Base-by-base conservation (phyloP, 1,140 invertebrate species). In the Drosophila pectinifera region DNA sequence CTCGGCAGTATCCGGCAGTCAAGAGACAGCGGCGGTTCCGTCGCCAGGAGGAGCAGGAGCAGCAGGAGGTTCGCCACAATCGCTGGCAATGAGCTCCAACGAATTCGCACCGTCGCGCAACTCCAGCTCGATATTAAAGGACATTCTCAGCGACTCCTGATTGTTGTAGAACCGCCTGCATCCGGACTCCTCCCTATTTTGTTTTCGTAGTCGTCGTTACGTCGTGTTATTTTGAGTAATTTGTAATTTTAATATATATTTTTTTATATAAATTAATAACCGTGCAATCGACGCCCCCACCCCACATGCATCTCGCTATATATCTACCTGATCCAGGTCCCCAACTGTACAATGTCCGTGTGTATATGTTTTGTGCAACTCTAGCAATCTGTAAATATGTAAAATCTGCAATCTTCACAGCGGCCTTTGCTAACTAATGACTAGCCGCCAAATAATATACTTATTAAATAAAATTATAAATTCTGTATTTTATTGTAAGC, bases 61-160 rank as follows among this genome's bases (percentile, higher is more conserved):
- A 34, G 46, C 10, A 6, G 31, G 6, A 10, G 67, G 46, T 22
- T 41, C 65, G 24, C 54, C 57, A 8, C 81, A 80, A 24, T 93
- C 94, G 4, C 86, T 95, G 20, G 72, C 94, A 38, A 78, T 95
- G 45, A 93, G 93, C 51, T 95, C 94, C 88, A 93, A 93, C 16
- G 94, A 95, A 84, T 95, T 95, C 77, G 92, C 94, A 16, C 94
- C 94, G 39, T 93, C 93, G 22, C 93, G 95, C 78, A 95, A 95
- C 91, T 95, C 94, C 45, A 95, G 95, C 74, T 95, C 95, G 5
- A 95, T 95, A 83, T 90, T 95, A 31, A 95, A 95, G 92, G 95
- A 95, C 92, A 95, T 95, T 22, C 90, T 95, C 14, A 95, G 94
- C 76, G 95, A 95, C 73, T 94, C 94, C 72, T 94, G 94, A 94